Base-by-base conservation (phyloP, 2,888 invertebrate genomes). In the Entomobrya multifasciata region DNA sequence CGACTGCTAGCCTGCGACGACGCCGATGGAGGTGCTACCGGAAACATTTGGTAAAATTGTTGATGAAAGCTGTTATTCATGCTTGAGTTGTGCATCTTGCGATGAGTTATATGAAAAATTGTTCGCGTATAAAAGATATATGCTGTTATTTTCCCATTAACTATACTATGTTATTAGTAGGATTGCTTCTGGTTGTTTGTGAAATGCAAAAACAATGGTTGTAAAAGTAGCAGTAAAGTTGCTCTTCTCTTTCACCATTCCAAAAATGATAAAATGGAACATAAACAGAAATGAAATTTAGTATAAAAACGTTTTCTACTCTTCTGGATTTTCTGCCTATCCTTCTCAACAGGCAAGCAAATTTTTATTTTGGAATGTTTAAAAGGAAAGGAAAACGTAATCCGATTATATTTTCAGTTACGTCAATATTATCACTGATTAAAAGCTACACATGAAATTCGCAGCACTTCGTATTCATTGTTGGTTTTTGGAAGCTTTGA, bases 341-440 rank as follows among this genome's bases (percentile, higher is more conserved):
- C 36, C 36, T 36, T 36, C 5, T 36, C 36, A 36, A 8, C 36
- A 36, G 4, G 36, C 41, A 41, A 1, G 5, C 5, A 13, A 11
- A 25, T n/a, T n/a, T n/a, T n/a, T n/a, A n/a, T n/a, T 65, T 15
- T 49, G 5, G 49, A 49, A 49, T 49, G 49, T 65, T n/a, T 10
- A 65, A n/a, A 65, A 10, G 3, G 36, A 65, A n/a, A 65, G n/a
- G 3, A 36, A 76, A 74, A 67, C 25, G 36, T 84, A 84, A 84
- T 84, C 84, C 65, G 84, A 84, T 84, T 84, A 84, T 77, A 84
- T 77, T 84, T 84, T 84, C 77, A 77, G 77, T 77, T 77, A 84
- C 77, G 77, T 84, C 84, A 84, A 84, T 84, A 84, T 84, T 84
- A 67, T 84, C 67, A 67, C 84, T 77, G 84, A 84, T 84, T 77